A percentile compares a stretch with the other conserved stretches of the same genome.
phyloP scores from a whole-genome alignment of 2,888 invertebrate genomes.

The Diabrotica balteata region DNA sequence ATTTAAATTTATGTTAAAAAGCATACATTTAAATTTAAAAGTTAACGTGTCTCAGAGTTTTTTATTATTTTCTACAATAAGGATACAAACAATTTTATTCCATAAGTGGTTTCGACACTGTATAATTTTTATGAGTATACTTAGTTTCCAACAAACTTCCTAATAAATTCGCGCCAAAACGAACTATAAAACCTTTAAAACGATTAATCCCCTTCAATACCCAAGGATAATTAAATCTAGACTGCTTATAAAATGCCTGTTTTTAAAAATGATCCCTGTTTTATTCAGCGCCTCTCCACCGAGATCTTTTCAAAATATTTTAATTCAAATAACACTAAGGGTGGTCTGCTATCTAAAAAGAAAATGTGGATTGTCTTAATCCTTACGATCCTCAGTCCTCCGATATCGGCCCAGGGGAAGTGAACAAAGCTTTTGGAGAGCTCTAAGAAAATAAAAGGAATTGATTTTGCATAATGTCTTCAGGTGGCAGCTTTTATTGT shows the following conservation, averaged over 20 bases:
- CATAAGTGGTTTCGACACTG: too few relatives aligned
- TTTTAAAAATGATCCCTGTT: slow-evolving; percentile 31
- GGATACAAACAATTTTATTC: too few relatives aligned
- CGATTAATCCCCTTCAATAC: slow-evolving; percentile 16
- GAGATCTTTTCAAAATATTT: slow-evolving; percentile 36
- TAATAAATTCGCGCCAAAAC: too few relatives aligned
- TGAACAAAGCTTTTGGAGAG: slow-evolving; percentile 53
- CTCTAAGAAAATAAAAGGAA: slow-evolving; percentile 56
- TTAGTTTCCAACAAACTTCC: too few relatives aligned
- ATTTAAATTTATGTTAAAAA: too few relatives aligned
- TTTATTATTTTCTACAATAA: too few relatives aligned
- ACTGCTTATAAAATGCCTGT: slow-evolving; percentile 22
- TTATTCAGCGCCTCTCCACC: slow-evolving; percentile 26
- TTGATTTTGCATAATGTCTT: slow-evolving; percentile 64
- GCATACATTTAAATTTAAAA: too few relatives aligned
- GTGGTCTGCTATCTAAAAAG: slow-evolving; percentile 38
- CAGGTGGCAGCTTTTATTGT: slow-evolving; percentile 62
- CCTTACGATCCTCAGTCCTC: slow-evolving; percentile 55
- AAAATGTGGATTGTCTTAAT: slow-evolving; percentile 55
- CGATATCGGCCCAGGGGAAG: slow-evolving; percentile 51
- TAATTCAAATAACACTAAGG: slow-evolving; percentile 39
- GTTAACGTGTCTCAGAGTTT: too few relatives aligned
- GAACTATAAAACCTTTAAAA: slow-evolving; percentile 13
- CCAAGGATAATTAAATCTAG: slow-evolving; percentile 11
- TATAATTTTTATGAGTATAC: too few relatives aligned